Conservation (phyloP, 2,113 vertebrate species). For the Sturnus vulgaris region DNA sequence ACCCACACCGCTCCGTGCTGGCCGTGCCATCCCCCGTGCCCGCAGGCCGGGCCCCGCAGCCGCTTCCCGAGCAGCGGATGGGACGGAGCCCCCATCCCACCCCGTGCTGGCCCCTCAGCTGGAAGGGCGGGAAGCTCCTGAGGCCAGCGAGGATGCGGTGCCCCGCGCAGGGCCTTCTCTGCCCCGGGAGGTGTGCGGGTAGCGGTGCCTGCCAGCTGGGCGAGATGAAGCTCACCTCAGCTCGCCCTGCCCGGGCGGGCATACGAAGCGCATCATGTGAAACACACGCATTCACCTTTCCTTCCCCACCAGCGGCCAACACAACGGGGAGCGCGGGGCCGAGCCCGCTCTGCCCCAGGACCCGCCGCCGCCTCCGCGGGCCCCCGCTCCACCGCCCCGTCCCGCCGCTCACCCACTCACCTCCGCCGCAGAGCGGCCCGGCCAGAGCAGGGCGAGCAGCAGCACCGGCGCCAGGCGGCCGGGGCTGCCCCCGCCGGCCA, state of each 20-base stretch:
- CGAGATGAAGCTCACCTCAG: accelerated
- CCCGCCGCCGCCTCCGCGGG: background rate
- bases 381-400: background rate
- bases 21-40: accelerated
- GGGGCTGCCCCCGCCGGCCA: background rate
- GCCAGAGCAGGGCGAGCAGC: constrained; percentile 8
- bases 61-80: background rate
- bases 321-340: background rate
- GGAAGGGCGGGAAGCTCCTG: background rate
- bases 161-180: background rate
- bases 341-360: background rate
- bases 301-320: background rate
- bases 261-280: background rate
- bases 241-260: background rate
- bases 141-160: background rate
- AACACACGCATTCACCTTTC: background rate
- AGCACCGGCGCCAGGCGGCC: background rate
- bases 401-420: background rate
- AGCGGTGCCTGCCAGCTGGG: background rate
- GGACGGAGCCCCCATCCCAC: background rate
- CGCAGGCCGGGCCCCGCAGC: background rate
- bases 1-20: accelerated
- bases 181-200: background rate
- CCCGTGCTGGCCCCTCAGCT: background rate
- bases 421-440: background rate